phyloP scores from a whole-genome alignment of 1,140 invertebrate species.

The Aethina tumida region DNA sequence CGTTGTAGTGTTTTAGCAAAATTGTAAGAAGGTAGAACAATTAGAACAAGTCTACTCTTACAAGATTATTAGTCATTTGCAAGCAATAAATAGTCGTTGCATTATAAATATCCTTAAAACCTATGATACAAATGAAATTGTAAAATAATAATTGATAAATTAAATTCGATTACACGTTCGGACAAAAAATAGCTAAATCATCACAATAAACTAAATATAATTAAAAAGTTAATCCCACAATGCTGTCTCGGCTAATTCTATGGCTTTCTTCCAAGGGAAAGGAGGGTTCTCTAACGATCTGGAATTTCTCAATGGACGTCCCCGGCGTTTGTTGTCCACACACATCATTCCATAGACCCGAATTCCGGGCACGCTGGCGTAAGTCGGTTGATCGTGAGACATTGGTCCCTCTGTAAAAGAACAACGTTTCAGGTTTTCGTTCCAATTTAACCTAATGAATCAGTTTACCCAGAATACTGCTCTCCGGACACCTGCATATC shows the following conservation, averaged over 20 bases:
- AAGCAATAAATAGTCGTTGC: no score
- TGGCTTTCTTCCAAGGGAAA: slow-evolving; percentile 65
- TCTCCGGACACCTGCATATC: slow-evolving; percentile 81
- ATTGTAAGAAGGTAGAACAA: no score
- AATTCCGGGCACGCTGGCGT: slow-evolving; percentile 85
- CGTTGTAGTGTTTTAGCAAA: no score
- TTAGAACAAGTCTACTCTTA: no score
- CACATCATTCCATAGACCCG: slow-evolving; percentile 92
- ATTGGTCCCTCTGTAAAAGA: slow-evolving; percentile 71
- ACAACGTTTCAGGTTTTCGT: slow-evolving; percentile 8
- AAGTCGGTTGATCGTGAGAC: slow-evolving; percentile 86
- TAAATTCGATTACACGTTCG: no score
- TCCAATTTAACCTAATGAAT: neutral
- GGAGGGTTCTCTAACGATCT: slow-evolving; percentile 42
- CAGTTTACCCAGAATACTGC: slow-evolving; percentile 70
- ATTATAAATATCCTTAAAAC: no score
- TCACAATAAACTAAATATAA: no score
- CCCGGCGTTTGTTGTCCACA: slow-evolving; percentile 45
- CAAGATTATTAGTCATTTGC: no score
- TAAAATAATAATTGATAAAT: no score
- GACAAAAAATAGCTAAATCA: no score
- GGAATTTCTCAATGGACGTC: slow-evolving; percentile 40
- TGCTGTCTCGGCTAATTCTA: slow-evolving; percentile 48
- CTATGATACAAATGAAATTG: no score
- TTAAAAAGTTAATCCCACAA: slow-evolving; percentile 43